A percentile compares a stretch with the other conserved stretches of the same genome.
These are phyloP conservation scores for Pseudococcus longispinus DNA, from an alignment of 2,888 invertebrate species.

Conservation along the genomic window DNA sequence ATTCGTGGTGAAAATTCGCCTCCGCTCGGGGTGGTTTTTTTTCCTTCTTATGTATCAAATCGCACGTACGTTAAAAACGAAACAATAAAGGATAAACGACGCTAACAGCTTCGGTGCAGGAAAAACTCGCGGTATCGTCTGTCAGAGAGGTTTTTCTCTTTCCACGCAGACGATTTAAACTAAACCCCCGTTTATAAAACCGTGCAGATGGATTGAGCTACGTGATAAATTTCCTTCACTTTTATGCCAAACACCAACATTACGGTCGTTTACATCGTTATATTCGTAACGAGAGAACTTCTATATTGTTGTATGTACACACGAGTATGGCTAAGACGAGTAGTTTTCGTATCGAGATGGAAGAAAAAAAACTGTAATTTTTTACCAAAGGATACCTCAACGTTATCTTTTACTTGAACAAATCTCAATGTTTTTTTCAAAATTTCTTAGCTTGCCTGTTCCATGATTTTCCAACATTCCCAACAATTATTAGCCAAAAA, in stretches of 20 bases:
- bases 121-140: not conserved
- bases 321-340: too few species aligned
- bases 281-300: not conserved
- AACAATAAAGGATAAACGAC: not conserved
- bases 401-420: too few species aligned
- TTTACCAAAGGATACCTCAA: too few species aligned
- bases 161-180: not conserved
- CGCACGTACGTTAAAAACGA: not conserved
- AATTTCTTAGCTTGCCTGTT: too few species aligned
- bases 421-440: too few species aligned
- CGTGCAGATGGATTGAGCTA: not conserved
- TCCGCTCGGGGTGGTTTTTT: not conserved
- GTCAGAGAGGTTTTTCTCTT: not conserved
- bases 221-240: not conserved
- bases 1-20: not conserved
- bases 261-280: not conserved
- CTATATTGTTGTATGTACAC: not conserved
- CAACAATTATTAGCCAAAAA: too few species aligned
- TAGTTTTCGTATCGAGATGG: too few species aligned
- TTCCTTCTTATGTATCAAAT: not conserved
- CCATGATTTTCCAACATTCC: too few species aligned
- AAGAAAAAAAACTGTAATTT: too few species aligned
- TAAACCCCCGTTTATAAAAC: not conserved
- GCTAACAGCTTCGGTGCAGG: not conserved
- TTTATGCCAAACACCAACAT: not conserved